Conservation (phyloP, 2,797 vertebrate species). For the Macrochelys suwanniensis region DNA sequence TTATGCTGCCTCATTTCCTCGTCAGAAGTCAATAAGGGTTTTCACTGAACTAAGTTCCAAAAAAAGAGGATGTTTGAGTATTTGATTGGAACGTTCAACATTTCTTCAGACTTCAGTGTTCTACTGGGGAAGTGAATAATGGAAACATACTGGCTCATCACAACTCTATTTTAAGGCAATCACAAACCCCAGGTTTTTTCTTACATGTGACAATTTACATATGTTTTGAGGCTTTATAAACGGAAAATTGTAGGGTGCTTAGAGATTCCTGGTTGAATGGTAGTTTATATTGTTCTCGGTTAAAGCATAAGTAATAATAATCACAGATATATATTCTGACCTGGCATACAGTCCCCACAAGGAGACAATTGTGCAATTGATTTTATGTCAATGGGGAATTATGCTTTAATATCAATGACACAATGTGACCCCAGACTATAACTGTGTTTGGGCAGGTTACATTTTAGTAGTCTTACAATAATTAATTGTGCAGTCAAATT, state of each 20-base stretch:
- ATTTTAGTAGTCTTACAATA: constrained; percentile 17
- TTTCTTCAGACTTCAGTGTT: neutral
- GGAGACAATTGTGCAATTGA: constrained; percentile 14
- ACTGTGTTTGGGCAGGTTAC: constrained; percentile 22
- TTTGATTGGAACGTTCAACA: neutral
- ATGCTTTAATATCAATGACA: constrained; percentile 50
- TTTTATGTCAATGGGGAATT: constrained; percentile 56
- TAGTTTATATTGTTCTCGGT: constrained; percentile 39
- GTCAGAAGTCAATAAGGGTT: neutral
- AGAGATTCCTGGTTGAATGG: constrained; percentile 17
- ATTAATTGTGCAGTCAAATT: neutral
- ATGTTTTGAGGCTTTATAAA: constrained; percentile 55
- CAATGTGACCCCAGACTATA: constrained; percentile 16
- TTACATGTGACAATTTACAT: constrained; percentile 8
- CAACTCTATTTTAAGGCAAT: neutral
- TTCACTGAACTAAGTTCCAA: neutral
- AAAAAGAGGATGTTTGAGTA: neutral
- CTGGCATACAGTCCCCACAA: constrained; percentile 43
- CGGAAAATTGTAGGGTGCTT: constrained; percentile 32
- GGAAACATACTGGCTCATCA: neutral
- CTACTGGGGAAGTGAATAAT: neutral
- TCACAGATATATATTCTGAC: constrained; percentile 4
- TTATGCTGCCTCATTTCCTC: neutral
- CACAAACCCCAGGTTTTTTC: neutral
- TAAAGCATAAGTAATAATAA: constrained; percentile 61